Conservation (phyloP, 2,797 vertebrate genomes). For the Microctenopoma lineatum region DNA sequence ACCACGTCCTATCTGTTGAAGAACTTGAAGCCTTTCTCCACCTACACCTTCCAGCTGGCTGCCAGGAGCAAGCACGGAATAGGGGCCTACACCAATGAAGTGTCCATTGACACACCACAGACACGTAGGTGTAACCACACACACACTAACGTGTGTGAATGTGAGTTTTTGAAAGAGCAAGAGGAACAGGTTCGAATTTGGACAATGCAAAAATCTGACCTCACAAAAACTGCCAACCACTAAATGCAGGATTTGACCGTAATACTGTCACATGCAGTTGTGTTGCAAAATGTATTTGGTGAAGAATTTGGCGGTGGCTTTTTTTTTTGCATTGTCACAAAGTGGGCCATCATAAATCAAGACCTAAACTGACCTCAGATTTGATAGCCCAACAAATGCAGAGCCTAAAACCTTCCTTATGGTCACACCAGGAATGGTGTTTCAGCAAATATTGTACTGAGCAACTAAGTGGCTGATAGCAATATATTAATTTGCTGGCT, state of each 20-base stretch:
- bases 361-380: constrained; percentile 68
- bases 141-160: constrained; percentile 33
- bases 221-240: not conserved
- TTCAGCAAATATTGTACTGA: not conserved
- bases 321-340: constrained; percentile 70
- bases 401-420: not conserved
- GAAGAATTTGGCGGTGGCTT: not conserved
- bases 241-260: not conserved
- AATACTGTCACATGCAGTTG: not conserved
- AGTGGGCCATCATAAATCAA: constrained; percentile 32
- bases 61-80: constrained; percentile 95
- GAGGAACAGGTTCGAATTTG: constrained; percentile 43
- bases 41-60: constrained; percentile 94
- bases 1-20: constrained; percentile 90
- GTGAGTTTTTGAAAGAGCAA: constrained; percentile 20
- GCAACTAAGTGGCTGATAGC: constrained; percentile 21
- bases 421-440: not conserved
- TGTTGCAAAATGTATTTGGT: not conserved
- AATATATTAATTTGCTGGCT: constrained; percentile 35
- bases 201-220: constrained; percentile 61
- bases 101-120: constrained; percentile 95
- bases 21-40: constrained; percentile 94
- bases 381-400: constrained; percentile 58
- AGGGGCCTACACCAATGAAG: constrained; percentile 94
- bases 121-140: constrained; percentile 92